phyloP scores from a whole-genome alignment of 2,113 vertebrate genomes.

The Dunckerocampus dactyliophorus region DNA sequence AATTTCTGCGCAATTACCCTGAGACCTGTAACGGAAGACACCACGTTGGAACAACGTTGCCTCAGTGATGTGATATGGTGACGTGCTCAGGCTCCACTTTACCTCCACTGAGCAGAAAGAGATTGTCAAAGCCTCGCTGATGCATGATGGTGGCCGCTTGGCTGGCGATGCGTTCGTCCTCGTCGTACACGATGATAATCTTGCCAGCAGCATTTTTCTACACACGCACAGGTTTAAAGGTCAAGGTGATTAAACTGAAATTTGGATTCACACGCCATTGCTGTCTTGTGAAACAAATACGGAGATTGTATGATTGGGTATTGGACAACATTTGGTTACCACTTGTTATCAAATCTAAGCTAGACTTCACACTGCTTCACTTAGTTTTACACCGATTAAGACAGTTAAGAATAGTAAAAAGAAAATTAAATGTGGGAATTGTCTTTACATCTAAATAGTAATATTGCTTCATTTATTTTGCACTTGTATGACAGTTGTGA shows the following conservation, averaged over 20 bases:
- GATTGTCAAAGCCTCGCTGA: conserved; percentile 90
- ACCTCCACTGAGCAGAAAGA: conserved; percentile 97
- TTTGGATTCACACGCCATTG: neutral
- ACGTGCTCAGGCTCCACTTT: conserved; percentile 8
- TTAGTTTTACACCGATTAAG: no score
- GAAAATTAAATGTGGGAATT: no score
- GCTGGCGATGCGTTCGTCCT: conserved; percentile 87
- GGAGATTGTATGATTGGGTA: neutral
- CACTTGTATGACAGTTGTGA: no score
- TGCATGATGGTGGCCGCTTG: conserved; percentile 91
- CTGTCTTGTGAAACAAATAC: no score
- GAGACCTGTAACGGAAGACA: conserved; percentile 73
- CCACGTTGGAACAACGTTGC: neutral
- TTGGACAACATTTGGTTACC: no score
- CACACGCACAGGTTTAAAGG: conserved; percentile 60
- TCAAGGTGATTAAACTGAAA: neutral
- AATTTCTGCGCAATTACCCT: conserved; percentile 89
- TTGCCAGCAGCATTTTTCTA: conserved; percentile 89
- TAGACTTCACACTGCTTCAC: no score
- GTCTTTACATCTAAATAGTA: no score
- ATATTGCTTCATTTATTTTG: no score
- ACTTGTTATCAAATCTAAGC: no score
- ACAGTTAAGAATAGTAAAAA: no score
- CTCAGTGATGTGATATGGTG: neutral
- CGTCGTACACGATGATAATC: conserved; percentile 93